Evolutionary conservation across 2,113 vertebrate species (phyloP).

Genomic region (Sisor rabdophorus): DNA sequence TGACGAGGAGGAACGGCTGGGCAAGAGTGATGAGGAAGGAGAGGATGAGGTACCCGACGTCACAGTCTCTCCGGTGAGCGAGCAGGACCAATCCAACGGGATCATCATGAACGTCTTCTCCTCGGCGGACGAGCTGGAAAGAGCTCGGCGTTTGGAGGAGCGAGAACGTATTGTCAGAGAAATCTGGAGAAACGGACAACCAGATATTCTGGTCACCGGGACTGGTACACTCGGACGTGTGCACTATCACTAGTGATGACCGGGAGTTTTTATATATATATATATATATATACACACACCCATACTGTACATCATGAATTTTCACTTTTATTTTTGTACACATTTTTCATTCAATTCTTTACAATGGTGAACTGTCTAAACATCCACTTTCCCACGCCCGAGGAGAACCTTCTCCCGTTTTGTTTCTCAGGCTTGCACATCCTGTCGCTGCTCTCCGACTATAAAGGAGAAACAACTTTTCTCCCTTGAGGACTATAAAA

Average conservation of each 20-base stretch:
- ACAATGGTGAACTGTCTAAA: background rate
- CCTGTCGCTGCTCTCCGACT: constrained; percentile 13
- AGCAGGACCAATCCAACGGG: constrained; percentile 67
- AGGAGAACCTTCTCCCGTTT: background rate
- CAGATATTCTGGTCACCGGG: constrained; percentile 81
- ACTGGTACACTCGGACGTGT: constrained; percentile 80
- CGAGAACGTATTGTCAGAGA: constrained; percentile 88
- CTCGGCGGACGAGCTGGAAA: constrained; percentile 88
- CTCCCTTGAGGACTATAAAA: constrained; percentile 5
- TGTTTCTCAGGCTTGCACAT: constrained; percentile 17
- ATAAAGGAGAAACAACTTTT: background rate
- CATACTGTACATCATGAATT: background rate
- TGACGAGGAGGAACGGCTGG: constrained; percentile 60
- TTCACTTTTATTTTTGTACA: constrained; percentile 1
- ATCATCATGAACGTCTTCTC: constrained; percentile 85
- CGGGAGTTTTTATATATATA: too few species aligned
- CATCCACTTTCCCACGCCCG: background rate
- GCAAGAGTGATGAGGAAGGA: constrained; percentile 43
- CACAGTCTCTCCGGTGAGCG: constrained; percentile 50
- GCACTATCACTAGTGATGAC: constrained; percentile 72
- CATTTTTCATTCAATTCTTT: background rate
- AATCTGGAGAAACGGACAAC: constrained; percentile 97
- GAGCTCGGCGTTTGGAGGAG: constrained; percentile 89
- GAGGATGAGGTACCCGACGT: constrained; percentile 60
- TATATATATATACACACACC: too few species aligned